Percentiles rank a stretch among this genome's conserved stretches.
phyloP scores from a whole-genome alignment of 2,113 vertebrate genomes.

The Tretioscincus oriximinensis region DNA sequence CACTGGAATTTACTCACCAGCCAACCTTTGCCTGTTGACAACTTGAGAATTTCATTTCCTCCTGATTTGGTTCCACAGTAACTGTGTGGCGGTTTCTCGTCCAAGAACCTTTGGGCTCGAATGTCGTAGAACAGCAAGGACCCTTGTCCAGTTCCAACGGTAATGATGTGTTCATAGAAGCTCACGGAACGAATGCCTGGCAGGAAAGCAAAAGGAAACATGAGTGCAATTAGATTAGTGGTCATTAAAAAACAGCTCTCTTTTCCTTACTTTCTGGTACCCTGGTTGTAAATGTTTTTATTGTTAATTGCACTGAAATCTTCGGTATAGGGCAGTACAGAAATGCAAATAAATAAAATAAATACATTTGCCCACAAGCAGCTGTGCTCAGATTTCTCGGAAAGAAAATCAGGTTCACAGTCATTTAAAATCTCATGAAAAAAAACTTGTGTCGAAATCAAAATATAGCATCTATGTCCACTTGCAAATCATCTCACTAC shows the following conservation, averaged over 20 bases:
- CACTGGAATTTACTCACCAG: conserved; percentile 78
- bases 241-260: no score
- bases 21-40: conserved; percentile 95
- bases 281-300: no score
- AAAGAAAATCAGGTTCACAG: no score
- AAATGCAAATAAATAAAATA: no score
- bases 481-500: no score
- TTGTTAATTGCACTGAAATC: no score
- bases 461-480: background rate
- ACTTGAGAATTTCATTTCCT: conserved; percentile 86
- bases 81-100: conserved; percentile 74
- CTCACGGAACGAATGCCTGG: conserved; percentile 96
- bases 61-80: conserved; percentile 74
- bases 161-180: conserved; percentile 98
- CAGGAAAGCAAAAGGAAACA: background rate
- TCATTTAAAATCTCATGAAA: no score
- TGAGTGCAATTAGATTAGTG: background rate
- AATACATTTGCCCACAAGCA: background rate
- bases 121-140: conserved; percentile 96
- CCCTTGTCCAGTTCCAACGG: conserved; percentile 94
- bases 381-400: background rate
- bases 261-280: no score
- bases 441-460: background rate
- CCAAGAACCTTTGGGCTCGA: conserved; percentile 92
- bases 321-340: no score